Evolutionary conservation across 23 tunicate genomes (phyloP).

Genomic region (Oikopleura vanhoeffeni): DNA sequence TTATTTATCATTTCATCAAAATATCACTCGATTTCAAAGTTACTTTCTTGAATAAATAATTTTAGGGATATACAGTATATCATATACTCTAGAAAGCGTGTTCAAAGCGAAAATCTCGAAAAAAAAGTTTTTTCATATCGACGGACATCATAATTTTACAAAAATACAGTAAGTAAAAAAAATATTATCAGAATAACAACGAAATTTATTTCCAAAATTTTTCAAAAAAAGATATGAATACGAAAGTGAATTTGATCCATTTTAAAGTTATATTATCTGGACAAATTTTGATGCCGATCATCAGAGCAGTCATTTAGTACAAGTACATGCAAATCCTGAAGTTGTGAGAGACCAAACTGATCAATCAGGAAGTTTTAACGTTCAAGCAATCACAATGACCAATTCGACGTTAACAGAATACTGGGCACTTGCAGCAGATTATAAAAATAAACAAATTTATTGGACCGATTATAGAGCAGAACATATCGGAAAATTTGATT

Average conservation of each 20-base stretch:
- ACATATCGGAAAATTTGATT: not conserved
- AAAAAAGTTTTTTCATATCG: too few relatives aligned
- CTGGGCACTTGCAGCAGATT: slow-evolving; percentile 62
- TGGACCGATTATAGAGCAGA: slow-evolving; percentile 5
- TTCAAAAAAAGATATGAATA: too few relatives aligned
- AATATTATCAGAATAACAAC: too few relatives aligned
- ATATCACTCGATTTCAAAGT: too few relatives aligned
- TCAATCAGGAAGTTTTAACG: slow-evolving; percentile 21
- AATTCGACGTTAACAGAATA: slow-evolving; percentile 30
- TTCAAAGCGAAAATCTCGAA: too few relatives aligned
- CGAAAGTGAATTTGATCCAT: not conserved
- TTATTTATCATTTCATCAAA: too few relatives aligned
- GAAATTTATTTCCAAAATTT: too few relatives aligned
- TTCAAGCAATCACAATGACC: slow-evolving; percentile 23
- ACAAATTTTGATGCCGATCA: not conserved
- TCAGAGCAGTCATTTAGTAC: slow-evolving; percentile 6
- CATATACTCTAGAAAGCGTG: too few relatives aligned
- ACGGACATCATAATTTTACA: too few relatives aligned
- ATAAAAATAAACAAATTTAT: not conserved
- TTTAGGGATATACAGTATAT: too few relatives aligned
- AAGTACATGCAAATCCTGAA: slow-evolving; percentile 67
- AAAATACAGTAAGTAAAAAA: too few relatives aligned
- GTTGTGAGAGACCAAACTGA: slow-evolving; percentile 32
- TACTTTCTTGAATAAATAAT: too few relatives aligned
- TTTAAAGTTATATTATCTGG: not conserved